Evolutionary conservation across 1,140 invertebrate species (phyloP).

Genomic region (Ruditapes philippinarum): DNA sequence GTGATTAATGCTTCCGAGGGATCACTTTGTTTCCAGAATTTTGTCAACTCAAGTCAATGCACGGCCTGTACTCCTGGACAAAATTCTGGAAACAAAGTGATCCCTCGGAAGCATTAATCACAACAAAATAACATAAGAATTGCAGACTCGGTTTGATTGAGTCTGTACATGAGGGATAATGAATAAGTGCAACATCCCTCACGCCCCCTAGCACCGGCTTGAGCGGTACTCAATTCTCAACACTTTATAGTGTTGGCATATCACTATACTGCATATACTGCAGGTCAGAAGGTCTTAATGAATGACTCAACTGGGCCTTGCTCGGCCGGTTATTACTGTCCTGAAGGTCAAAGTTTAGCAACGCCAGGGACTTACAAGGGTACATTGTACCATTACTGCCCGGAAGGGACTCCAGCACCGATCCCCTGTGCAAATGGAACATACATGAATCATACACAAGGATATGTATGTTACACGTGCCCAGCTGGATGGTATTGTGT

Average conservation of each 20-base stretch:
- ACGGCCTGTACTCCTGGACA: slow-evolving; percentile 79
- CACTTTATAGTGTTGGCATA: too few relatives aligned
- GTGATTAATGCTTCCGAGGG: too few relatives aligned
- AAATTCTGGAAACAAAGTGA: too few relatives aligned
- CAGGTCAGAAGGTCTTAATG: slow-evolving; percentile 75
- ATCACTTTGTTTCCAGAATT: too few relatives aligned
- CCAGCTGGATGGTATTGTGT: slow-evolving; percentile 84
- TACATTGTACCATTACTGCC: slow-evolving; percentile 80
- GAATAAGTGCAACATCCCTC: too few relatives aligned
- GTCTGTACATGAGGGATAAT: too few relatives aligned
- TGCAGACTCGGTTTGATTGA: too few relatives aligned
- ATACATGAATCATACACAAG: slow-evolving; percentile 84
- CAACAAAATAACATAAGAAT: too few relatives aligned
- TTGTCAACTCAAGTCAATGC: slow-evolving; percentile 71
- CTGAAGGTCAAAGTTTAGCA: slow-evolving; percentile 79
- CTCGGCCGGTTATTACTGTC: slow-evolving; percentile 82
- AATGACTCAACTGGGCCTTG: slow-evolving; percentile 80
- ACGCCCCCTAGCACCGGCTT: too few relatives aligned
- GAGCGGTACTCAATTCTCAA: too few relatives aligned
- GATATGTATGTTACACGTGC: slow-evolving; percentile 79
- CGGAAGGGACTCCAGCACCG: slow-evolving; percentile 76
- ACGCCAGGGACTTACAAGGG: slow-evolving; percentile 77
- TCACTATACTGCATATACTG: too few relatives aligned
- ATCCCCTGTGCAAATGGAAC: slow-evolving; percentile 83
- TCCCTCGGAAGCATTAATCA: too few relatives aligned